Evolutionary conservation across 2,888 invertebrate genomes (phyloP), one percentile per base, ranked within the genome.

Genomic region (Deilephila elpenor): DNA sequence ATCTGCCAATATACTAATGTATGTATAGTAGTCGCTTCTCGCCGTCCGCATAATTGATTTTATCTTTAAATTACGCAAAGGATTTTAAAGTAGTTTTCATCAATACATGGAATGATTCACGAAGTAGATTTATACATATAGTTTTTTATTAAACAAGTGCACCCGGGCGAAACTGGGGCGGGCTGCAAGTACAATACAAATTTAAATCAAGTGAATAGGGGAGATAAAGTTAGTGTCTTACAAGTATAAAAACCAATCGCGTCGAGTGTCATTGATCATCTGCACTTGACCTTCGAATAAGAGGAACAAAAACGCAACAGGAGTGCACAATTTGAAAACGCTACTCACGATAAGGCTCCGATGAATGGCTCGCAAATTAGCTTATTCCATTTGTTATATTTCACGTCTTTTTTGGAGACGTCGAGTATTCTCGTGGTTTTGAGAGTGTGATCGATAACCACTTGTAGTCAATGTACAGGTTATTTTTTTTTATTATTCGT

Each of bases 261-360:
- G 37, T 77, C 77, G 79, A 78, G 78, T 86, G 84, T 84, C 88
- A 87, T 88, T 87, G 80, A 87, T 87, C 88, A 86, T 83, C 81
- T 84, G 84, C 81, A 83, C 83, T 59, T 59, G 72, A 73, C 72
- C 72, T 67, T 73, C 72, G 56, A 37, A 82, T 82, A 80, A 74
- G 73, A 59, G 73, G 72, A 56, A 81, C 80, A 84, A 88, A 86
- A 84, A 81, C 77, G 75, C 78, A 75, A 76, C 81, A 83, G 83
- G 82, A 80, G 79, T 79, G 78, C 74, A 84, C 84, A 84, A 87
- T 86, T 83, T 77, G 81, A 82, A 81, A 82, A 79, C 80, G 81
- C 82, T 79, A 80, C 83, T 86, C 76, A 74, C 79, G 76, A 86
- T 87, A 87, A 86, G 85, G 82, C 76, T 78, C 83, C 20, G 79